Evolutionary conservation across 2,113 vertebrate species (phyloP), one percentile per base, ranked within the genome.

Genomic region (Leptobrachium leishanense): DNA sequence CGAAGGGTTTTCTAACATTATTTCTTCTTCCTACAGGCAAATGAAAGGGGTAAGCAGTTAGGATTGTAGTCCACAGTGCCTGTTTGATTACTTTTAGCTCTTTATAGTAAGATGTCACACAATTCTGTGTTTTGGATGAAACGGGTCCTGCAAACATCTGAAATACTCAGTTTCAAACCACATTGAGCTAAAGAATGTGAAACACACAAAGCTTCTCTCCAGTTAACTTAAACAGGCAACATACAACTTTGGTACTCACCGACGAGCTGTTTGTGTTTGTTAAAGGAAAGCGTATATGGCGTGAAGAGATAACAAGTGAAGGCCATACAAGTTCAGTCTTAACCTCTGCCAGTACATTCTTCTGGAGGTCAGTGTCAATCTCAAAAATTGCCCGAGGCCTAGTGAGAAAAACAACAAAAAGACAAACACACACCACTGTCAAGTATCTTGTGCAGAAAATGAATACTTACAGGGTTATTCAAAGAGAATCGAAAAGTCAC

Each of bases 291-390:
- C 83, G 90, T 65, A 99, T 88, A 15, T 86, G 91, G 31, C 88
- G 92, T 2, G 93, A 88, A 1, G 95, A 95, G 65, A 90, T 92
- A 67, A 99, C 90, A 73, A 99, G 70, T 0, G 96, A 96, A 3
- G 98, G 98, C 98, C 98, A 99, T 1, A 90, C 88, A 86, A 98
- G 87, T 83, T 97, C 93, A 2, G 96, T 96, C 0, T 94, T 95
- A 53, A 99, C 85, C 91, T 91, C 95, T 65, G 96, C 92, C 72
- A 83, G 84, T 42, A 99, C 95, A 46, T 96, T 96, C 83, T 98
- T 98, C 88, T 98, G 97, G 74, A 99, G 95, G 80, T 99, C 96
- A 66, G 97, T 96, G 89, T 98, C 95, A 83, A 99, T 95, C 92
- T 99, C 96, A 90, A 99, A 98, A 70, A 95, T 40, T 11, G 95